Evolutionary conservation across 2,888 invertebrate species (phyloP).

Genomic region (Chrysolina americana): DNA sequence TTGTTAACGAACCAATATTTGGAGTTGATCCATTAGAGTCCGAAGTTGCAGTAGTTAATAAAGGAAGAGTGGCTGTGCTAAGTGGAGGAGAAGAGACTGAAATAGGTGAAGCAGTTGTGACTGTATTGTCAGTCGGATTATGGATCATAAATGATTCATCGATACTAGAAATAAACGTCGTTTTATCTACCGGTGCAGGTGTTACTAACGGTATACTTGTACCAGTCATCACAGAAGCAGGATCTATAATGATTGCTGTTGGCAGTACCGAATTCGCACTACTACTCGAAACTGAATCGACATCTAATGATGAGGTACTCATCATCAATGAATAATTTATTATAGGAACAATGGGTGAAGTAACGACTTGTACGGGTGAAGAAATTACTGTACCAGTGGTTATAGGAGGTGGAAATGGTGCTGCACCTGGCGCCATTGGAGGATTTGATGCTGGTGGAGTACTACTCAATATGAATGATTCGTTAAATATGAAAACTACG

Average conservation of each 20-base stretch:
- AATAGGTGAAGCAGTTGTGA: not conserved
- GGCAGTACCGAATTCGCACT: not conserved
- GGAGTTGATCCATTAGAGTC: not conserved
- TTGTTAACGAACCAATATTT: slow-evolving; percentile 19
- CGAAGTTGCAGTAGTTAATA: not conserved
- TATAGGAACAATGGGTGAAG: slow-evolving; percentile 3
- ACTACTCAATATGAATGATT: slow-evolving; percentile 3
- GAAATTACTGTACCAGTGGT: slow-evolving; percentile 1
- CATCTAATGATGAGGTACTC: not conserved
- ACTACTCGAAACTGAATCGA: not conserved
- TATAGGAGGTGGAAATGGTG: slow-evolving; percentile 3
- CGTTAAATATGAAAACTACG: not conserved
- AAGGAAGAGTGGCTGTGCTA: not conserved
- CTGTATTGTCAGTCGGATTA: not conserved
- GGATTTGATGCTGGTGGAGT: slow-evolving; percentile 13
- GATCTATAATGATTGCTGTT: not conserved
- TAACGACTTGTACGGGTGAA: not conserved
- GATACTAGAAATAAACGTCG: not conserved
- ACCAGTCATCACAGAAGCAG: slow-evolving; percentile 7
- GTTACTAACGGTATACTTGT: not conserved
- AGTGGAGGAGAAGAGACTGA: not conserved
- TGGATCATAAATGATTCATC: slow-evolving; percentile 1
- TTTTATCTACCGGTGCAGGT: not conserved
- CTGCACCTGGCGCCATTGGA: slow-evolving; percentile 10
- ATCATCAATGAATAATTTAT: slow-evolving; percentile 19